phyloP scores from a whole-genome alignment of 1,140 invertebrate genomes.

The Cataglyphis hispanica region DNA sequence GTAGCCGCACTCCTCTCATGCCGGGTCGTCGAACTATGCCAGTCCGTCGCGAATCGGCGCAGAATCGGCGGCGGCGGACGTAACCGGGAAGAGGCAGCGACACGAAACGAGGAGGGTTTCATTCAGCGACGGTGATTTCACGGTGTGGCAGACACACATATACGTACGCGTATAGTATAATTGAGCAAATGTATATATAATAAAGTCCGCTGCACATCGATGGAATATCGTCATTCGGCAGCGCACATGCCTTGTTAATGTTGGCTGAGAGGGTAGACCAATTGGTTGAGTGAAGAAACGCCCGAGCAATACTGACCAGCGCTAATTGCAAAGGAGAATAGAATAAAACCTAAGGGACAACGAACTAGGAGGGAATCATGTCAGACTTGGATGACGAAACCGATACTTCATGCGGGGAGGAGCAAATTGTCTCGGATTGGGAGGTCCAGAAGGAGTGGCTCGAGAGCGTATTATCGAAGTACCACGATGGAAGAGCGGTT shows the following conservation, averaged over 20 bases:
- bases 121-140: slow-evolving; percentile 53
- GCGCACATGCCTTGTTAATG: slow-evolving; percentile 49
- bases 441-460: slow-evolving; percentile 89
- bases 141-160: slow-evolving; percentile 31
- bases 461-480: slow-evolving; percentile 87
- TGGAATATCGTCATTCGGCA: slow-evolving; percentile 5
- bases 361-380: slow-evolving; percentile 78
- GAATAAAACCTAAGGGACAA: slow-evolving; percentile 16
- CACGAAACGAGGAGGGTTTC: slow-evolving; percentile 45
- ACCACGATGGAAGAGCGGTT: slow-evolving; percentile 81
- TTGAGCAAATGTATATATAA: background rate
- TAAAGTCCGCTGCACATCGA: background rate
- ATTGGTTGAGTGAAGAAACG: background rate
- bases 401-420: slow-evolving; percentile 78
- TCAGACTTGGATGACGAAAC: slow-evolving; percentile 87
- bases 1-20: background rate
- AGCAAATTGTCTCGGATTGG: slow-evolving; percentile 83
- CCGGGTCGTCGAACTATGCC: slow-evolving; percentile 20
- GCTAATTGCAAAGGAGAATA: background rate
- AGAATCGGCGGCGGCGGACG: slow-evolving; percentile 35
- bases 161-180: background rate
- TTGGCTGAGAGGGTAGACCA: background rate
- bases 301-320: background rate
- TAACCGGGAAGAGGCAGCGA: slow-evolving; percentile 50
- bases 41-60: slow-evolving; percentile 16